These are phyloP conservation scores for Trematomus bernacchii DNA, from an alignment of 2,797 vertebrate genomes.

Conservation along the genomic window DNA sequence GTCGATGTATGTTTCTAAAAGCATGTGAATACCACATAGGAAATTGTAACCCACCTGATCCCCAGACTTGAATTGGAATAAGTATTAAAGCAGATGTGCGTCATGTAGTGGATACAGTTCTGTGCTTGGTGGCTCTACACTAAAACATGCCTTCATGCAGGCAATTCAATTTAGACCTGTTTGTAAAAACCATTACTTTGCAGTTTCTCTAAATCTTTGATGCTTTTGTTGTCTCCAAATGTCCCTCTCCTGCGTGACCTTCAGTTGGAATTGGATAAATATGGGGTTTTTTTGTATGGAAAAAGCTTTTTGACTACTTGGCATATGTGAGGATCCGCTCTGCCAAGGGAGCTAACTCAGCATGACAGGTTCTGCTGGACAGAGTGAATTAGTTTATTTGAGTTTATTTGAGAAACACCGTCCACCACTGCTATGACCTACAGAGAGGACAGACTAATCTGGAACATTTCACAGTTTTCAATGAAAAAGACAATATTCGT, in stretches of 20 bases:
- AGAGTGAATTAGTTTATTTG: constrained; percentile 31
- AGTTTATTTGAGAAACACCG: constrained; percentile 24
- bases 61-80: background rate
- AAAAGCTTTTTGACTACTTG: constrained; percentile 16
- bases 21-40: background rate
- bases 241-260: background rate
- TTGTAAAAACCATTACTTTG: background rate
- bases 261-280: constrained; percentile 9
- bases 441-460: background rate
- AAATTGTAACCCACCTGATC: background rate
- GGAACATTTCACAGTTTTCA: constrained; percentile 33
- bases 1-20: background rate
- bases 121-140: background rate
- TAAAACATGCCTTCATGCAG: background rate
- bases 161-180: background rate
- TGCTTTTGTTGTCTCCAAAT: background rate
- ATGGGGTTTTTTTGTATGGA: constrained; percentile 12
- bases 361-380: constrained; percentile 10
- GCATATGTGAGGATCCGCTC: constrained; percentile 22
- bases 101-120: background rate
- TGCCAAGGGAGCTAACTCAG: background rate
- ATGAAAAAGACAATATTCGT: constrained; percentile 25
- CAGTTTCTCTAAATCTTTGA: constrained; percentile 4
- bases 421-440: background rate
- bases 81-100: background rate